Evolutionary conservation across 2,888 invertebrate genomes (phyloP).

Genomic region (Hemicrepidius hirtus): DNA sequence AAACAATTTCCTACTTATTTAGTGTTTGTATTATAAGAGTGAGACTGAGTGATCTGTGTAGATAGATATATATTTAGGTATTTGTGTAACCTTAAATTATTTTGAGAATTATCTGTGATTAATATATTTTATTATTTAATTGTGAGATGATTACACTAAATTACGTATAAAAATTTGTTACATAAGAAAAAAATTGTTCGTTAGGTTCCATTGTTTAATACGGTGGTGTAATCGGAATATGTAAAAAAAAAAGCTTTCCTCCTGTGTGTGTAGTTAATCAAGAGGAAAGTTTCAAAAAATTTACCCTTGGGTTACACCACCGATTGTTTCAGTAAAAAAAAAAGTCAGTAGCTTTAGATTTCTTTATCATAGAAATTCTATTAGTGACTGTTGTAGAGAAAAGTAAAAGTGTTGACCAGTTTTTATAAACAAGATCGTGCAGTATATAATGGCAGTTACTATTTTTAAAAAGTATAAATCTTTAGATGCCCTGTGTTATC

Average conservation of each 20-base stretch:
- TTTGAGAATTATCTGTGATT: conserved; percentile 73
- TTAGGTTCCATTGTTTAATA: conserved; percentile 9
- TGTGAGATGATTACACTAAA: conserved; percentile 62
- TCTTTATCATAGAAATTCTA: conserved; percentile 42
- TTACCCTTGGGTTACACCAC: not conserved
- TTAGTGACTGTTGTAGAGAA: conserved; percentile 47
- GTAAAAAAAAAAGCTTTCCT: too few relatives aligned
- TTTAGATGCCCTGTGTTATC: conserved; percentile 31
- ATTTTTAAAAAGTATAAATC: conserved; percentile 46
- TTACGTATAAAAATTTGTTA: conserved; percentile 41
- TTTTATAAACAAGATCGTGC: conserved; percentile 49
- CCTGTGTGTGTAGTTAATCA: too few relatives aligned
- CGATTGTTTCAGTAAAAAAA: conserved; percentile 35
- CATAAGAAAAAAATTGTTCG: conserved; percentile 21
- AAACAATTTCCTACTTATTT: conserved; percentile 45
- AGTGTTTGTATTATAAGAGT: conserved; percentile 48
- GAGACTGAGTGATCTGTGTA: conserved; percentile 57
- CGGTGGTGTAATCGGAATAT: too few relatives aligned
- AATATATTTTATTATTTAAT: conserved; percentile 71
- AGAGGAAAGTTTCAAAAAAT: too few relatives aligned
- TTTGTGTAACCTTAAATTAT: conserved; percentile 68
- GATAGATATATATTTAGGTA: conserved; percentile 49
- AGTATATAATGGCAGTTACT: conserved; percentile 48
- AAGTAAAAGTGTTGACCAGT: conserved; percentile 50
- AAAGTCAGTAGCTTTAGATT: conserved; percentile 50